Evolutionary conservation across 1,140 invertebrate species (phyloP), one percentile per base, ranked within the genome.

Genomic region (Orchestia grillus): DNA sequence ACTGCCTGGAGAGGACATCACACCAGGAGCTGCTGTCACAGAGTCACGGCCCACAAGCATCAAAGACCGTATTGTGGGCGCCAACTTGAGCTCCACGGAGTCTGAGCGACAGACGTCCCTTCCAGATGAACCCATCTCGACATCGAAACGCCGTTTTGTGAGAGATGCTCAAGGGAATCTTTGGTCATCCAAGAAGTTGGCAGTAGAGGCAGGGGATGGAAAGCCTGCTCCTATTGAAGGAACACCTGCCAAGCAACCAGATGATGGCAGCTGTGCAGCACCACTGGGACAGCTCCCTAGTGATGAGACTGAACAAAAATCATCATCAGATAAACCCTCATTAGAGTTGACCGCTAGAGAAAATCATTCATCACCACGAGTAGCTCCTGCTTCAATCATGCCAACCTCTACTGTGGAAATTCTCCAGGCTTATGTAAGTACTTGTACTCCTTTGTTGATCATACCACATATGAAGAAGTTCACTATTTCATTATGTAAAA

Each of bases 401-500:
- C 62, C 62, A 3, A 77, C 28, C 3, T 19, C 11, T 77, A 94
- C 92, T 94, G 92, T 44, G 4, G 40, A 11, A 40, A 44, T 94
- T 44, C 92, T 94, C 44, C 92, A 94, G 92, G 41, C 92, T 45
- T 47, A 94, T 94, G 92, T 94, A 40, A 94, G 92, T 94, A 47
- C 16, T n/a, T n/a, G 41, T 11, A 90, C 28, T 77, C 62, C 28
- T 15, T 77, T 77, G 62, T 23, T 77, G 62, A 23, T 77, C 11
- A 77, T 77, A 3, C 1, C 6, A 8, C 6, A 53, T 53, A 19
- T 77, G 62, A 36, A 23, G 28, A 23, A 19, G 19, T 77, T 77
- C 36, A 19, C 11, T 28, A 19, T 8, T 77, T 77, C 28, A 36
- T 15, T 28, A 36, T 19, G 1, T 77, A 36, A 23, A 77, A 77